A percentile compares a stretch with the other conserved stretches of the same genome.
Evolutionary conservation across 2,113 vertebrate genomes (phyloP).

Genomic region (Bufo bufo): DNA sequence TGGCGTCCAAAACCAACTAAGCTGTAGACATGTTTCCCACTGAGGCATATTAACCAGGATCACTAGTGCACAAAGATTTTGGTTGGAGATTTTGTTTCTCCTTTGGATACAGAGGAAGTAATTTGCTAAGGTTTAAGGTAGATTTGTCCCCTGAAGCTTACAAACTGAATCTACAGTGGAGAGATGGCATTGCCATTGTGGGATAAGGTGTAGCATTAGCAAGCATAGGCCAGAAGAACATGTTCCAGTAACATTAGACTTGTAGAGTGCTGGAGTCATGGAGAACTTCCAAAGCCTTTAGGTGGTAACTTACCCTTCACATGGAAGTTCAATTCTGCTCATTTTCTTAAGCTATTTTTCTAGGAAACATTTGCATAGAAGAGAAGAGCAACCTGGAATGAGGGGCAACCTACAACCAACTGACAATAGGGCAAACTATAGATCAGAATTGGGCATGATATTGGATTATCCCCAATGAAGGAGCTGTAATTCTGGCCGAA

Average conservation of each 20-base stretch:
- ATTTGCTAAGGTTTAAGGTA: slow-evolving; percentile 12
- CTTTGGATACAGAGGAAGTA: not conserved
- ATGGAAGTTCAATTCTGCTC: too few relatives aligned
- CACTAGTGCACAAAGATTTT: not conserved
- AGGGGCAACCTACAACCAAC: too few relatives aligned
- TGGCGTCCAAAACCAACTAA: slow-evolving; percentile 44
- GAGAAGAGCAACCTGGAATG: too few relatives aligned
- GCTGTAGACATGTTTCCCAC: slow-evolving; percentile 19
- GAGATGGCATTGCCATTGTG: not conserved
- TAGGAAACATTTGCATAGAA: too few relatives aligned
- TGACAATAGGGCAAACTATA: too few relatives aligned
- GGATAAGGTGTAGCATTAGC: not conserved
- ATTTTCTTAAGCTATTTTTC: too few relatives aligned
- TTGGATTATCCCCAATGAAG: too few relatives aligned
- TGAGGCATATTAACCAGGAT: not conserved
- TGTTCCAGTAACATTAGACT: not conserved
- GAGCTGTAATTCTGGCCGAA: too few relatives aligned
- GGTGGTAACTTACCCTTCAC: too few relatives aligned
- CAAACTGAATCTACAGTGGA: not conserved
- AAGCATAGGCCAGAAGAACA: not conserved
- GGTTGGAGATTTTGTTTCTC: not conserved
- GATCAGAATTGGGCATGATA: too few relatives aligned
- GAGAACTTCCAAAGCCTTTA: too few relatives aligned
- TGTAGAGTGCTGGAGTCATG: not conserved
- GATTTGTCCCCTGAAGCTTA: slow-evolving; percentile 7